Conservation (phyloP, 2,888 invertebrate species). For the Polyommatus iphigenia region DNA sequence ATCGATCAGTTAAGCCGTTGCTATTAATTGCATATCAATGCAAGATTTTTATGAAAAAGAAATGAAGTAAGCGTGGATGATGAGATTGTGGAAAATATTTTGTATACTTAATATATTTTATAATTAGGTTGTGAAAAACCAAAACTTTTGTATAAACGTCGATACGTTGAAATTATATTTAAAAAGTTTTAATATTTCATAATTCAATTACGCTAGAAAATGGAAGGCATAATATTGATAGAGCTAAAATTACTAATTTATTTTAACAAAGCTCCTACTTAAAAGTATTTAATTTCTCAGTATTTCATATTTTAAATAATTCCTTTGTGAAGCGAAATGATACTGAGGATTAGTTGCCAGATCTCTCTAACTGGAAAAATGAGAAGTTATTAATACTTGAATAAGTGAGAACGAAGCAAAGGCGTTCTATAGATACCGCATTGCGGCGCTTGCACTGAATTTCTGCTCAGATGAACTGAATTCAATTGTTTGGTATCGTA, state of each 20-base stretch:
- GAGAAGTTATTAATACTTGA: constrained; percentile 28
- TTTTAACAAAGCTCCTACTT: background rate
- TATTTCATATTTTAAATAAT: background rate
- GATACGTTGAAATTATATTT: background rate
- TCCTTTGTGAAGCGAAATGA: background rate
- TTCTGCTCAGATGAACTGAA: constrained; percentile 20
- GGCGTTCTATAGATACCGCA: constrained; percentile 26
- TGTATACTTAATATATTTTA: too few species aligned
- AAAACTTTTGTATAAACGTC: background rate
- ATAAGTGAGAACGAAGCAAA: background rate
- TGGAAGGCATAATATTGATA: background rate
- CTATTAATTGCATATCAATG: too few species aligned
- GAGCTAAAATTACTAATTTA: constrained; percentile 5
- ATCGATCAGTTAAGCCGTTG: too few species aligned
- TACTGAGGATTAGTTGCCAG: constrained; percentile 17
- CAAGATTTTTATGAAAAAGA: too few species aligned
- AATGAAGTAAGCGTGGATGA: too few species aligned
- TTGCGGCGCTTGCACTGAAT: constrained; percentile 24
- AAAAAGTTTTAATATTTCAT: background rate
- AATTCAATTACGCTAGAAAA: background rate
- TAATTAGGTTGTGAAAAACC: too few species aligned
- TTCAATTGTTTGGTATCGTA: constrained; percentile 24
- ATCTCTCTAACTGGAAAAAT: constrained; percentile 22
- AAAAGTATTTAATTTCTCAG: background rate
- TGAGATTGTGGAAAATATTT: too few species aligned